These are phyloP conservation scores for Myocastor coypus DNA, from an alignment of 2,113 vertebrate genomes.

Conservation along the genomic window DNA sequence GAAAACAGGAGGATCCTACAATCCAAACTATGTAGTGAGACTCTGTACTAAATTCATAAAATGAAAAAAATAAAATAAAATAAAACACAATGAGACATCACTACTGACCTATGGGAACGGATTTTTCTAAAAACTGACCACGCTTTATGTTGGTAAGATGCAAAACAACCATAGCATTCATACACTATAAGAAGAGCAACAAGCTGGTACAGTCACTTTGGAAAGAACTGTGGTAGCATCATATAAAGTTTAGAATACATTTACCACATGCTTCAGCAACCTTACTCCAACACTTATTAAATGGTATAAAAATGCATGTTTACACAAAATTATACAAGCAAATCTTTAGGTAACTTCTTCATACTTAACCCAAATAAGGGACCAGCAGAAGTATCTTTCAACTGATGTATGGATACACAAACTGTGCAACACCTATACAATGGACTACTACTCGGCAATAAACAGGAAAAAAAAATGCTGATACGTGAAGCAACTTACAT, in stretches of 20 bases:
- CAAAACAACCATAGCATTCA: background rate
- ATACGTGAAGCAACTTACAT: background rate
- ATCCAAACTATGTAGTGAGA: no score
- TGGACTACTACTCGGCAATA: background rate
- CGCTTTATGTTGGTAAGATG: background rate
- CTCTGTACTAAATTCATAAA: no score
- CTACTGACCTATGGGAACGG: background rate
- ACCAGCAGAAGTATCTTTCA: background rate
- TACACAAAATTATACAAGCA: background rate
- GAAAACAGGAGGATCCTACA: no score
- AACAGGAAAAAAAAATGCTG: background rate
- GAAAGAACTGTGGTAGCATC: constrained; percentile 1
- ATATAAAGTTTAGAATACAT: background rate
- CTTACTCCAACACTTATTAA: background rate
- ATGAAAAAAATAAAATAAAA: no score
- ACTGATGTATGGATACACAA: background rate
- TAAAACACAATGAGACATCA: background rate
- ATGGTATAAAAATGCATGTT: background rate
- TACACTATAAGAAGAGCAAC: background rate
- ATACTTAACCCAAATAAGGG: background rate
- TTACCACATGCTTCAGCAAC: background rate
- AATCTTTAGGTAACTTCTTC: background rate
- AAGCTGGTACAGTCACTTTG: background rate
- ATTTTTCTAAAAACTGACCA: background rate
- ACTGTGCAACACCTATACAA: background rate